phyloP scores from a whole-genome alignment of 2,113 vertebrate genomes.

The Xiphias gladius region DNA sequence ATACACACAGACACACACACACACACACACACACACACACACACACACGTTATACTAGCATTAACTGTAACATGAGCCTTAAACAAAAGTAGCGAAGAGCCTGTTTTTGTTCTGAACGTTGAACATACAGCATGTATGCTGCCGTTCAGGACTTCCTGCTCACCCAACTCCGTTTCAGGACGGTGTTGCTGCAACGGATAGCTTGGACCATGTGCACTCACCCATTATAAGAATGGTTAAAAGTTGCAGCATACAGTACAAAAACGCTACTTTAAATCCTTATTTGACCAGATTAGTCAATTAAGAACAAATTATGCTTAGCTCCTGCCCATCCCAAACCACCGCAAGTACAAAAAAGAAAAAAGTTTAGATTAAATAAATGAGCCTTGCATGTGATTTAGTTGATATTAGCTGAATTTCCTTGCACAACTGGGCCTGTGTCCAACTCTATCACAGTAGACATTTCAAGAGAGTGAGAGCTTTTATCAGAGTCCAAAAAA shows the following conservation, averaged over 20 bases:
- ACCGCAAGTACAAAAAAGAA: background rate
- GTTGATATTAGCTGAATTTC: slow-evolving; percentile 20
- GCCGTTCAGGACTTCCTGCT: slow-evolving; percentile 50
- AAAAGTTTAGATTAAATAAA: slow-evolving; percentile 21
- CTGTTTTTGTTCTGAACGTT: slow-evolving; percentile 36
- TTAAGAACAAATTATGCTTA: slow-evolving; percentile 56
- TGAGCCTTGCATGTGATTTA: background rate
- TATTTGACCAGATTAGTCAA: slow-evolving; percentile 56
- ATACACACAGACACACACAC: background rate
- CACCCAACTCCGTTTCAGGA: background rate
- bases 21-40: background rate
- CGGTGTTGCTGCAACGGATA: slow-evolving; percentile 15
- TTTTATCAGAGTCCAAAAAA: background rate
- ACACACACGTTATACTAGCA: background rate
- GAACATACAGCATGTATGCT: slow-evolving; percentile 39
- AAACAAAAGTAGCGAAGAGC: slow-evolving; percentile 14
- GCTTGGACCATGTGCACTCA: slow-evolving; percentile 62
- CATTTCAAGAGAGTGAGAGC: background rate
- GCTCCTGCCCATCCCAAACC: slow-evolving; percentile 11
- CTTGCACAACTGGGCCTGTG: slow-evolving; percentile 5
- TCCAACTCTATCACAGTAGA: slow-evolving; percentile 1
- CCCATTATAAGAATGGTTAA: slow-evolving; percentile 27
- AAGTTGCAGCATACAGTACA: slow-evolving; percentile 24
- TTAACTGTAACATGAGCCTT: slow-evolving; percentile 54
- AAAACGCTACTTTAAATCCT: slow-evolving; percentile 56